Base-by-base conservation (phyloP, 2,113 vertebrate species). In the Thunnus maccoyii region DNA sequence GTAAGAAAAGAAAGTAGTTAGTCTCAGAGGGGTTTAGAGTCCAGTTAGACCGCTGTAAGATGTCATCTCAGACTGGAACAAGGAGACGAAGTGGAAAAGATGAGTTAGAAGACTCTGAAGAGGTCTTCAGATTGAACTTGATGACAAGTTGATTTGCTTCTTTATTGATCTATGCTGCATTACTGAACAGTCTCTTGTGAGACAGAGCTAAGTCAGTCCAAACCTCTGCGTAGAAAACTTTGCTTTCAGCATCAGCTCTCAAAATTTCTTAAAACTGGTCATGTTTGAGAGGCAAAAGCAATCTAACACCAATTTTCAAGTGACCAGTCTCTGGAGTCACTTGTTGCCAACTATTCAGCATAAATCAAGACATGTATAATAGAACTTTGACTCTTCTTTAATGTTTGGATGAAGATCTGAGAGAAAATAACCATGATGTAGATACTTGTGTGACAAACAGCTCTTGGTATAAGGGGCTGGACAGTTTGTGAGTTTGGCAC, bases 1-100 rank as follows among this genome's bases (percentile, higher is more conserved):
- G 87, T 86, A 84, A 93, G 82, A 93, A 91, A 86, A 95, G 78
- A 94, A 90, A 92, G 91, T 70, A 86, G 67, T 73, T 92, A 94
- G 92, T 86, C 75, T 62, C 13, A 18, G 32, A 64, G 55, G 32
- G 72, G 22, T 17, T 44, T 10, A 57, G 67, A 55, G 68, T 7
- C 58, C 69, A 15, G 54, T 50, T 18, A 46, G 71, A 36, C 47
- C 20, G 44, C 46, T 51, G 27, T 65, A 12, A 72, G 60, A 41
- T 17, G 54, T 32, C 61, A 48, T 14, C 57, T 74, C 46, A 32
- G 68, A 63, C 20, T 4, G 62, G 82, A 61, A 92, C 94, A 62
- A 55, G 9, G 3, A 20, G 14, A 13, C 48, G 4, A 48, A 69
- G 32, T 60, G 51, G 27, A 30, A 30, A 30, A 54, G 73, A 18